Evolutionary conservation across 1,140 invertebrate genomes (phyloP).

Genomic region (Ericerus pela): DNA sequence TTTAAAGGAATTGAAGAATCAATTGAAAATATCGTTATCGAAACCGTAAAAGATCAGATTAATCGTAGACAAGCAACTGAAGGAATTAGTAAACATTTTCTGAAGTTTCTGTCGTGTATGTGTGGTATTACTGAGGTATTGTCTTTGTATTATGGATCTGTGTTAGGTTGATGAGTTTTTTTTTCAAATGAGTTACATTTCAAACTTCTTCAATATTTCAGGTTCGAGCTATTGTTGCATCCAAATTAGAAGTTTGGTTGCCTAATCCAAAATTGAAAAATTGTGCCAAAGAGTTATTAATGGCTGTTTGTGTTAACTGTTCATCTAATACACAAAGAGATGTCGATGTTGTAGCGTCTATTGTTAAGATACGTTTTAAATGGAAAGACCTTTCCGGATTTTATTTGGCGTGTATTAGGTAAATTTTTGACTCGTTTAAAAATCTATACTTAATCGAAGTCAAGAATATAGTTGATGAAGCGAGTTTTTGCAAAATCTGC

Average conservation of each 20-base stretch:
- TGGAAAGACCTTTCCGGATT: constrained; percentile 82
- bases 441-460: too few relatives aligned
- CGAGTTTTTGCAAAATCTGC: too few relatives aligned
- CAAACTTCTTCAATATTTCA: constrained; percentile 21
- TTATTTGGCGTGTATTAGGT: constrained; percentile 70
- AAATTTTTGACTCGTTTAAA: too few relatives aligned
- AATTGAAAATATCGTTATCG: constrained; percentile 41
- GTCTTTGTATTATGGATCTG: background rate
- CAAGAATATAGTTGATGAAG: too few relatives aligned
- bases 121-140: constrained; percentile 65
- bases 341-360: constrained; percentile 73
- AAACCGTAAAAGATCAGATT: constrained; percentile 74
- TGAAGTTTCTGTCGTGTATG: constrained; percentile 65
- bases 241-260: constrained; percentile 80
- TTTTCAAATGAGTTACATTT: background rate
- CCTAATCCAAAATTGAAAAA: constrained; percentile 88
- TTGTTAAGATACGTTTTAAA: constrained; percentile 83
- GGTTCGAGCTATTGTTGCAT: constrained; percentile 64
- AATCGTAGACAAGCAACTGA: constrained; percentile 69
- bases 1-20: constrained; percentile 5
- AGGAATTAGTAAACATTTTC: constrained; percentile 71
- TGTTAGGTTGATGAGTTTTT: background rate
- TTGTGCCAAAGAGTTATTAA: constrained; percentile 81
- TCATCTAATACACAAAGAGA: constrained; percentile 61
- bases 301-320: constrained; percentile 82